phyloP scores from a whole-genome alignment of 2,797 vertebrate species.

The Cyprinodon diabolis region DNA sequence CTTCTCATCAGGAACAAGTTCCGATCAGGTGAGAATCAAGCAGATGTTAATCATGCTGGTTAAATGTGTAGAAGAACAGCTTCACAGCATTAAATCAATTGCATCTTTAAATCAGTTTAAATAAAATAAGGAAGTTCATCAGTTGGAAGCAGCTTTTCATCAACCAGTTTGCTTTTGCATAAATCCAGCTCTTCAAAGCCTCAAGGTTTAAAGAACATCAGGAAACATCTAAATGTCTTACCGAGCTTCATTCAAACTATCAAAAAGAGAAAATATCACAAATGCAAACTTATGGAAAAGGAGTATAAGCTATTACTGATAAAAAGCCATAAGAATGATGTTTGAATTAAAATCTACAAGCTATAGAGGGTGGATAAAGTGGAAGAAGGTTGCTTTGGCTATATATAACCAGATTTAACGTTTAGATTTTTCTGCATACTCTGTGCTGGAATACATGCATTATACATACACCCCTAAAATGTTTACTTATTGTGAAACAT shows the following conservation, averaged over 20 bases:
- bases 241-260: neutral
- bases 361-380: neutral
- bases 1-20: conserved; percentile 93
- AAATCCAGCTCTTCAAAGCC: too few relatives aligned
- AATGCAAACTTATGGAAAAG: neutral
- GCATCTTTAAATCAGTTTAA: neutral
- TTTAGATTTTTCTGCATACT: neutral
- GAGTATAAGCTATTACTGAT: neutral
- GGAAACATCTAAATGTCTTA: neutral
- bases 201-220: too few relatives aligned
- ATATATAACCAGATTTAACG: neutral
- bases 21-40: conserved; percentile 86
- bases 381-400: neutral
- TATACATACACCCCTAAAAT: neutral
- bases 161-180: too few relatives aligned
- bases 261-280: neutral
- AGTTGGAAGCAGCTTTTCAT: neutral
- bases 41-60: conserved; percentile 12
- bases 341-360: neutral
- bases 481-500: neutral
- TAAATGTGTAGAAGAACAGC: conserved; percentile 19
- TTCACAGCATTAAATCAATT: neutral
- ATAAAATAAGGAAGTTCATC: neutral
- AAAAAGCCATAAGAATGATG: neutral
- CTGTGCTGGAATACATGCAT: neutral